phyloP scores from a whole-genome alignment of 2,797 vertebrate genomes.

The Ctenopoma kingsleyae region DNA sequence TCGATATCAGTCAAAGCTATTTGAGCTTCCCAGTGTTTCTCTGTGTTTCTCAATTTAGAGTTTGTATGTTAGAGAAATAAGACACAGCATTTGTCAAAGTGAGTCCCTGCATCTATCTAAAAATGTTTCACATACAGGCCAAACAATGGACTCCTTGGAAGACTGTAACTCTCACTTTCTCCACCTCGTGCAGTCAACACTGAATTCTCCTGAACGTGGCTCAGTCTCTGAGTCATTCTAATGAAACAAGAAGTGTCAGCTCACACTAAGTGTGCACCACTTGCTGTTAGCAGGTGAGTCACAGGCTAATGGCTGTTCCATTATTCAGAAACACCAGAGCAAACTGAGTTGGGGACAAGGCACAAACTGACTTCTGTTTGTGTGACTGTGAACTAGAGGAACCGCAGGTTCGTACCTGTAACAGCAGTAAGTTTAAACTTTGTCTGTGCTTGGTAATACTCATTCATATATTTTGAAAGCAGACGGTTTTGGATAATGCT shows the following conservation, averaged over 20 bases:
- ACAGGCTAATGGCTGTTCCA: conserved; percentile 56
- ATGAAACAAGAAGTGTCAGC: conserved; percentile 17
- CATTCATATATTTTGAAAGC: conserved; percentile 1
- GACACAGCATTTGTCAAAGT: neutral
- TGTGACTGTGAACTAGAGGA: neutral
- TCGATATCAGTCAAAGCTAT: neutral
- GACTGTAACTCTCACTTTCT: neutral
- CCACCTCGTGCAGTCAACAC: neutral
- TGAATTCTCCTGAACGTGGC: neutral
- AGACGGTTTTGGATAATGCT: conserved; percentile 2
- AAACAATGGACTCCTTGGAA: neutral
- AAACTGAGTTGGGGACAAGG: conserved; percentile 15
- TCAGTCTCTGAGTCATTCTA: conserved; percentile 39
- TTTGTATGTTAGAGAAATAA: neutral
- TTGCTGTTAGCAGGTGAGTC: conserved; percentile 57
- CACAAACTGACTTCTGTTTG: conserved; percentile 23
- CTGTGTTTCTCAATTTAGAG: neutral
- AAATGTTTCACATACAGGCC: neutral
- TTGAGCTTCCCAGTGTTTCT: neutral
- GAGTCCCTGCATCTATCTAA: neutral
- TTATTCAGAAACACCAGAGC: conserved; percentile 59
- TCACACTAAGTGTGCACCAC: conserved; percentile 12
- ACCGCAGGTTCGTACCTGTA: conserved; percentile 7
- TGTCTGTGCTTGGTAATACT: neutral
- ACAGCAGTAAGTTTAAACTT: conserved; percentile 3